Percentiles rank a stretch among this genome's conserved stretches.
Conservation (phyloP, 2,888 invertebrate genomes). For the Plebejus melissa region DNA sequence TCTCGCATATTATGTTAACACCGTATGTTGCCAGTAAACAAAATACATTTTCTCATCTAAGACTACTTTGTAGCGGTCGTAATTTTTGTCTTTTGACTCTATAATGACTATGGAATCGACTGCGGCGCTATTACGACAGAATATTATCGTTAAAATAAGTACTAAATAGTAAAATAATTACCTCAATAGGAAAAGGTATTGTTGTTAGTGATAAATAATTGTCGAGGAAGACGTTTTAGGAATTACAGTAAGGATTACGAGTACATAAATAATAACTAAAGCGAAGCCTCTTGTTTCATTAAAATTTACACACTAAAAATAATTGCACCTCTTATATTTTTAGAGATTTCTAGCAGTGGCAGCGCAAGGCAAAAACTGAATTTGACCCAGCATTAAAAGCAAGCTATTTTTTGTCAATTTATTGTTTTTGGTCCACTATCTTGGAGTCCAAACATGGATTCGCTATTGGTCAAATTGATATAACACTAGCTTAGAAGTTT, state of each 20-base stretch:
- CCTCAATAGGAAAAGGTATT: not conserved
- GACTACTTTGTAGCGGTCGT: not conserved
- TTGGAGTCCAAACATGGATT: conserved; percentile 16
- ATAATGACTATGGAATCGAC: not conserved
- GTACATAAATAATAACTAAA: not conserved
- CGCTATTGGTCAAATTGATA: conserved; percentile 18
- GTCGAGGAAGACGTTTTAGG: conserved; percentile 25
- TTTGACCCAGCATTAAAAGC: not conserved
- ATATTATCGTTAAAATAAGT: conserved; percentile 13
- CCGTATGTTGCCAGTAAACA: conserved; percentile 9
- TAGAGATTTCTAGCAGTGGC: not conserved
- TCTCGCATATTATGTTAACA: not conserved
- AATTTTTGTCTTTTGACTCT: not conserved
- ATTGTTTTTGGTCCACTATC: conserved; percentile 7
- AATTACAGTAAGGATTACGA: conserved; percentile 21
- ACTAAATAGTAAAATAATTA: conserved; percentile 16
- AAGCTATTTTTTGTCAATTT: conserved; percentile 13
- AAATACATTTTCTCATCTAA: conserved; percentile 4
- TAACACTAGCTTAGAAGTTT: not conserved
- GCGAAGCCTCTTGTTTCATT: conserved; percentile 23
- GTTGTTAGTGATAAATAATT: conserved; percentile 14
- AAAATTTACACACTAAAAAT: not conserved
- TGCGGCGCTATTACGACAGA: conserved; percentile 5
- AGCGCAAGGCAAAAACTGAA: not conserved
- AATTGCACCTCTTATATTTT: not conserved